Base-by-base conservation (phyloP, 2,888 invertebrate species). In the Hydrotaea diabolus region DNA sequence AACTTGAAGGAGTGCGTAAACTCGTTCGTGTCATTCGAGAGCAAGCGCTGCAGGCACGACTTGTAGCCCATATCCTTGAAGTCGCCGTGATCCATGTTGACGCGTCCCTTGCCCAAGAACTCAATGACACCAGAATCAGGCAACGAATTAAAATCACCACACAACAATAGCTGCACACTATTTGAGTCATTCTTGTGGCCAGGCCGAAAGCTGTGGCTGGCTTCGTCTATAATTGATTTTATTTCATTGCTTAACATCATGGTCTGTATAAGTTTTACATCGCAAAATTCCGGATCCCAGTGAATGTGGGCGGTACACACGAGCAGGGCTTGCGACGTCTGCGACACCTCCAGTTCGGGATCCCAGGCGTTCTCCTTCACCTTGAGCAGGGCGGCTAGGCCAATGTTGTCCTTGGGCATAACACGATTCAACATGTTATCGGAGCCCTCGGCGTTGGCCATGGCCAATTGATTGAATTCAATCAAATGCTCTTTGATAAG, bases 231-330 rank as follows among this genome's bases (percentile, higher is more conserved):
- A 86, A 98, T 97, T 85, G 95, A 94, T 90, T 97, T 95, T 88
- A 99, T 93, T 93, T 99, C 99, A 92, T 98, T 97, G 93, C 98
- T 97, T 88, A 99, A 93, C 98, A 99, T 99, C 97, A 99, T 98
- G 46, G 98, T 98, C 93, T 99, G 99, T 87, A 99, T 98, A 66
- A 99, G 94, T 93, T 99, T 99, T 69, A 99, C 99, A 93, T 99
- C 99, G 92, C 99, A 98, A 93, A 96, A 99, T 93, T 99, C 99
- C 0, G 99, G 99, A 94, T 99, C 99, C 99, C 99, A 99, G 93
- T 99, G 99, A 89, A 99, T 98, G 93, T 99, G 99, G 46, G 99
- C 99, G 39, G 99, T 99, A 93, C 99, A 98, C 74, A 99, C 98
- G 83, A 99, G 93, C 85, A 99, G 94, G 21, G 97, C 97, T 91